Evolutionary conservation across 2,113 vertebrate genomes (phyloP).

Genomic region (Strix aluco): DNA sequence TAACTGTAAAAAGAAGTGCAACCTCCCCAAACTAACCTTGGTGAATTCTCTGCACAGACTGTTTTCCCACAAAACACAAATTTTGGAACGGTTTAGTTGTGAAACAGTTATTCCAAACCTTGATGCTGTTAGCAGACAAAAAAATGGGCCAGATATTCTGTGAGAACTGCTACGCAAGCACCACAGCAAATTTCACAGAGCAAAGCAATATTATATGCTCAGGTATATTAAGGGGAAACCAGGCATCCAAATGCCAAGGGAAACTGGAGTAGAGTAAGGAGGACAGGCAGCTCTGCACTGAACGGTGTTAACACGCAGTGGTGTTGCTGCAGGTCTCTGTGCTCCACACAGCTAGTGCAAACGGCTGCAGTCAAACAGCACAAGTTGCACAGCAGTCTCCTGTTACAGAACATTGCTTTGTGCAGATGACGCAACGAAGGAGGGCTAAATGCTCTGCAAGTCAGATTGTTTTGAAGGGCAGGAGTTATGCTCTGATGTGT

Average conservation of each 20-base stretch:
- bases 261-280: neutral
- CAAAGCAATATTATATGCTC: neutral
- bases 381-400: neutral
- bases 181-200: neutral
- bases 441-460: neutral
- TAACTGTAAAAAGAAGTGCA: neutral
- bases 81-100: neutral
- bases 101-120: neutral
- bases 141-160: neutral
- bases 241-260: neutral
- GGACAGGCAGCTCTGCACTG: neutral
- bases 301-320: neutral
- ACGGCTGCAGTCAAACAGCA: accelerated
- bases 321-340: neutral
- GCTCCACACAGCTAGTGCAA: neutral
- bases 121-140: neutral
- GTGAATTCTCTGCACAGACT: neutral
- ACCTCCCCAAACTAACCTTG: neutral
- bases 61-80: neutral
- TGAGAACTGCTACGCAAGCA: neutral
- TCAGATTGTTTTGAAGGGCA: neutral
- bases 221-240: neutral
- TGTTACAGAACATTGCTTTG: neutral
- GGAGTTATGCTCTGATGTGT: neutral
- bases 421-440: accelerated